Conservation (phyloP, 2,113 vertebrate species). For the Centropristis striata region DNA sequence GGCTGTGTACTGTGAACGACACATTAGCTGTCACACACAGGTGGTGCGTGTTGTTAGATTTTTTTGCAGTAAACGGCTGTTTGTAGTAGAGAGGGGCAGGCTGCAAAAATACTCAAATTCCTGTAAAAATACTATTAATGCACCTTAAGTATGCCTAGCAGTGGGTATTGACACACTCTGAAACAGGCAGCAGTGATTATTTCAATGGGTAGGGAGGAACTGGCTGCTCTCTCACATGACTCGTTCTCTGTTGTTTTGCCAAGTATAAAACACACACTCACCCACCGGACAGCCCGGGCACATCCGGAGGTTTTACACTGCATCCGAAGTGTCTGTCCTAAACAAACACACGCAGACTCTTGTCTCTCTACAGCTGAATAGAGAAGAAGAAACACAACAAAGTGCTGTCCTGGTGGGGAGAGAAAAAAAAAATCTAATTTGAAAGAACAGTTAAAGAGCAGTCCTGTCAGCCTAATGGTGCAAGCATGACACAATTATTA, state of each 20-base stretch:
- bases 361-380: not conserved
- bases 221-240: slow-evolving; percentile 47
- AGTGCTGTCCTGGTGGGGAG: not conserved
- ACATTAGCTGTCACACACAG: not conserved
- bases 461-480: slow-evolving; percentile 10
- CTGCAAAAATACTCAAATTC: not conserved
- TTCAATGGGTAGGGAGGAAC: slow-evolving; percentile 47
- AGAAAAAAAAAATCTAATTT: not conserved
- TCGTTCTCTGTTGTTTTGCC: slow-evolving; percentile 61
- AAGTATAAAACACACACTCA: slow-evolving; percentile 44
- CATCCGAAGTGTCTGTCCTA: slow-evolving; percentile 13
- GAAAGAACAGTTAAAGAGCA: slow-evolving; percentile 1
- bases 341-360: slow-evolving; percentile 5
- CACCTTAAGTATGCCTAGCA: not conserved
- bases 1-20: not conserved
- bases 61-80: not conserved
- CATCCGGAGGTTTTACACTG: slow-evolving; percentile 29
- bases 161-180: not conserved
- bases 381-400: not conserved
- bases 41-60: not conserved
- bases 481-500: slow-evolving; percentile 37
- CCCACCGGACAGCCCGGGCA: slow-evolving; percentile 9
- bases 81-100: not conserved
- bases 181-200: slow-evolving; percentile 55
- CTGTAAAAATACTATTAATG: slow-evolving; percentile 1